Percentiles rank a stretch among this genome's conserved stretches.
phyloP scores from a whole-genome alignment of 1,140 invertebrate species.

The Lasaia peninsularis region DNA sequence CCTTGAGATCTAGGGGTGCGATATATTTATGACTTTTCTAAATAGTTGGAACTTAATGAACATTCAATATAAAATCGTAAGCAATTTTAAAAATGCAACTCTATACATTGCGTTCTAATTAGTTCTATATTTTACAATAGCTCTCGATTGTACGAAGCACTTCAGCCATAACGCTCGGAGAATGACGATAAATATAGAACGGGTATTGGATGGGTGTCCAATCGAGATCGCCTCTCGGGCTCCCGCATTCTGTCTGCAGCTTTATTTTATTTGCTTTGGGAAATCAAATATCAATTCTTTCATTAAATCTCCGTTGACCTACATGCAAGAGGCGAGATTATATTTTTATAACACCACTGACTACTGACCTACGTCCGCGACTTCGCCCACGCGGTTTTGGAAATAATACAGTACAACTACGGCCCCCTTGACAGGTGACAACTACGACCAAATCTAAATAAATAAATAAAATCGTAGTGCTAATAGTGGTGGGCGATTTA shows the following conservation, averaged over 20 bases:
- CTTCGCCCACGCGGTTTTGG: too few species aligned
- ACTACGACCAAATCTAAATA: too few species aligned
- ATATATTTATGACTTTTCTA: too few species aligned
- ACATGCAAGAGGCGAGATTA: not conserved
- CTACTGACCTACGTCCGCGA: not conserved
- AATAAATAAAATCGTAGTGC: too few species aligned
- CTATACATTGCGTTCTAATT: not conserved
- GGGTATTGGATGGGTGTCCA: slow-evolving; percentile 10
- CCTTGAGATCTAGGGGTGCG: too few species aligned
- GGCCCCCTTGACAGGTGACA: too few species aligned
- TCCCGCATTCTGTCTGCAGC: slow-evolving; percentile 3
- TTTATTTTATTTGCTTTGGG: slow-evolving; percentile 8
- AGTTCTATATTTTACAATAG: not conserved
- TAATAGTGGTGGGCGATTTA: too few species aligned
- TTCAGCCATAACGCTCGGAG: not conserved
- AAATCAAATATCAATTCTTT: slow-evolving; percentile 10
- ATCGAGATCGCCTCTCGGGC: slow-evolving; percentile 3
- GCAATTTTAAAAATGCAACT: not conserved
- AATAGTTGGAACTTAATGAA: too few species aligned
- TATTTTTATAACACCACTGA: not conserved
- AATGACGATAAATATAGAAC: slow-evolving; percentile 7
- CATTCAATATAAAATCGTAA: too few species aligned
- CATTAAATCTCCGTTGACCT: slow-evolving; percentile 1
- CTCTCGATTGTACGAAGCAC: slow-evolving; percentile 3
- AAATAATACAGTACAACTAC: too few species aligned